Evolutionary conservation across 2,888 invertebrate species (phyloP), one percentile per base, ranked within the genome.

Genomic region (Tipula confusa): DNA sequence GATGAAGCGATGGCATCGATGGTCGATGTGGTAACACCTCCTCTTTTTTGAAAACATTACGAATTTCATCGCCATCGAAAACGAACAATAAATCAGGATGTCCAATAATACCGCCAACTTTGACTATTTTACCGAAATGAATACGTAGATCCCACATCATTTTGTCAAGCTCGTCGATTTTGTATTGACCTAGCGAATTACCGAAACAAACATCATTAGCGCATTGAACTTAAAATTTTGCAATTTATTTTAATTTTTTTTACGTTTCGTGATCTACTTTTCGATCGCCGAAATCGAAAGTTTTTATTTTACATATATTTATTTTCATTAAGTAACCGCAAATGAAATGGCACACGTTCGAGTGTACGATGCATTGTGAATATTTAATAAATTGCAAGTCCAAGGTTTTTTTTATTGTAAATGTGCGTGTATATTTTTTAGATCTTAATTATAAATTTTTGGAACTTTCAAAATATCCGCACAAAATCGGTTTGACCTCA

Each of bases 1-100:
- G 93, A 86, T 91, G 92, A 83, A 94, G 89, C 31, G 94, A 94
- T 9, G 94, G 94, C 90, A 94, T 94, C 48, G 93, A 93, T 1
- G 94, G 94, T 86, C 90, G 89, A 86, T 94, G 92, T 0, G 94
- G 94, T 91, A 94, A 91, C 0, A 90, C 86, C 87, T 94, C 94
- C 88, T 94, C 94, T 64, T 92, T 91, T 86, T 93, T 91, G 87
- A 94, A 94, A 85, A 94, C 92, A 86, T 91, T 92, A 80, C 93
- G 92, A n/a, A 94, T 93, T 87, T 93, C 93, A 85, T 94, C 93
- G 2, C 93, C 94, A 87, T 93, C 93, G 87, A 94, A 94, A 2
- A 94, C 93, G 86, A 94, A 94, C 84, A 94, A 90, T 84, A 94
- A 89, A 89, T 94, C 94, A 0, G 94, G 94, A 90, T 94, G 94